These are phyloP conservation scores for Cyprinodon brontotheroides DNA, from an alignment of 2,113 vertebrate genomes.

Conservation along the genomic window DNA sequence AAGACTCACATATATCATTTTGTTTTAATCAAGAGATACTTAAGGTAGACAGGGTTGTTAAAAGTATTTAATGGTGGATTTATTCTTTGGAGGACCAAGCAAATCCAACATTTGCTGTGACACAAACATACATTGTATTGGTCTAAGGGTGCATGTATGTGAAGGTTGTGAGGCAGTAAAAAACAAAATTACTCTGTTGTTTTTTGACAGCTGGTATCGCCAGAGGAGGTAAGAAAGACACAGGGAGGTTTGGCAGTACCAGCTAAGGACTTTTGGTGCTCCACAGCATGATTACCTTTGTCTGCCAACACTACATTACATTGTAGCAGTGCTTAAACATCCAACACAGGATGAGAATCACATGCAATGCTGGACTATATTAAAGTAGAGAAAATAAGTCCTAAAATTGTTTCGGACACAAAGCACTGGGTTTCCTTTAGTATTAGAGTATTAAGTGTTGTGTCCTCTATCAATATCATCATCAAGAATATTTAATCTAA, in stretches of 20 bases:
- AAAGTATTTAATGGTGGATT: neutral
- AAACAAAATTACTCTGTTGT: slow-evolving; percentile 65
- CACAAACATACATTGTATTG: slow-evolving; percentile 16
- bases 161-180: slow-evolving; percentile 54
- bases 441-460: no score
- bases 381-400: no score
- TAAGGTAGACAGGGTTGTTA: no score
- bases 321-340: neutral
- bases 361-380: neutral
- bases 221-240: slow-evolving; percentile 41
- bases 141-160: slow-evolving; percentile 42
- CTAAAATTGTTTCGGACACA: no score
- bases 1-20: neutral
- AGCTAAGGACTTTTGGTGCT: slow-evolving; percentile 21
- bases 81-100: neutral
- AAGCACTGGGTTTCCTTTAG: no score
- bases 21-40: no score
- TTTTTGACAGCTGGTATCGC: slow-evolving; percentile 68
- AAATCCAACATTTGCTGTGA: neutral
- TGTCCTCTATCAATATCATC: no score
- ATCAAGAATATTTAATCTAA: no score
- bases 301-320: slow-evolving; percentile 15
- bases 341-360: neutral
- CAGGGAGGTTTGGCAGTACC: slow-evolving; percentile 19
- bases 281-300: neutral